phyloP scores from a whole-genome alignment of 1,140 invertebrate genomes.

The Pygmarrhopalites habei region DNA sequence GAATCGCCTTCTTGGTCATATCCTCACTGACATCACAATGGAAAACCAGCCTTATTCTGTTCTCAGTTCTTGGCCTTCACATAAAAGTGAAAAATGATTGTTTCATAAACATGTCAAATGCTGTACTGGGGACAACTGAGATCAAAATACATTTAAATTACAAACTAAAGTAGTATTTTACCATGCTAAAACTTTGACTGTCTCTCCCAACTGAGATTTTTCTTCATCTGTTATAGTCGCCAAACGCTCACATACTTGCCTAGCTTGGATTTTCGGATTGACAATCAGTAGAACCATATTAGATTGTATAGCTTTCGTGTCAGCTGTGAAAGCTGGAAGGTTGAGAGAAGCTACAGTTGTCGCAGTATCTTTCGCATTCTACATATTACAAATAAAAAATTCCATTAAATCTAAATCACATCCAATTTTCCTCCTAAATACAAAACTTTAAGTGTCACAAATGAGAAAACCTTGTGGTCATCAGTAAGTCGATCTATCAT shows the following conservation, averaged over 20 bases:
- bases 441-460: too few species aligned
- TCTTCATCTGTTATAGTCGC: constrained; percentile 50
- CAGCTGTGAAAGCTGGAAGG: constrained; percentile 51
- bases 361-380: constrained; percentile 59
- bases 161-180: too few species aligned
- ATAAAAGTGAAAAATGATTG: too few species aligned
- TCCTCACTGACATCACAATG: constrained; percentile 59
- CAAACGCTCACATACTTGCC: constrained; percentile 54
- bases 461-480: too few species aligned
- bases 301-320: constrained; percentile 59
- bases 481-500: constrained; percentile 58
- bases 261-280: constrained; percentile 47
- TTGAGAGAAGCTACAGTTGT: constrained; percentile 52
- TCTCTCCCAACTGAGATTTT: constrained; percentile 44
- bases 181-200: constrained; percentile 52
- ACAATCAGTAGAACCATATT: constrained; percentile 71
- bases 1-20: constrained; percentile 55
- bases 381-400: too few species aligned
- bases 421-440: too few species aligned
- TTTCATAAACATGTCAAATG: too few species aligned
- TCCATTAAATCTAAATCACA: too few species aligned
- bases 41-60: constrained; percentile 56
- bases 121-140: too few species aligned
- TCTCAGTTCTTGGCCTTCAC: constrained; percentile 50
- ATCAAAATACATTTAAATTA: too few species aligned